Evolutionary conservation across 2,888 invertebrate species (phyloP), one percentile per base, ranked within the genome.

Genomic region (Lepidonotus clava): DNA sequence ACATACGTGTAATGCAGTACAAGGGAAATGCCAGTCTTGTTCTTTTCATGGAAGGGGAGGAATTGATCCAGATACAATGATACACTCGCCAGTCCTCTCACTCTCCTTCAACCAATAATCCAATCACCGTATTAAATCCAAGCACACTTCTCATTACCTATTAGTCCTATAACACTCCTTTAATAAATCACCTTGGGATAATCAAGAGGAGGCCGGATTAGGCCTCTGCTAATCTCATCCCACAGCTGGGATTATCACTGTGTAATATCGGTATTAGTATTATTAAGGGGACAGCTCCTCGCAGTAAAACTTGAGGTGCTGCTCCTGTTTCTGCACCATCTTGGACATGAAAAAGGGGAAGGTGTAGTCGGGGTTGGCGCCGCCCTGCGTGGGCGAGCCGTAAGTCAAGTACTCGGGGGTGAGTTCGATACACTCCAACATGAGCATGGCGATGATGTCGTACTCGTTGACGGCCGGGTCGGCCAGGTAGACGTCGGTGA

Each of bases 391-490:
- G 8, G 46, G 21, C 32, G 38, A 46, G 2, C 67, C 80, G 51
- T 85, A 85, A 76, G 41, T 40, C 28, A 88, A 86, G 53, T 88
- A 87, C 41, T 87, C 87, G 2, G 84, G 61, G 32, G 88, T 56
- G 32, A 51, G n/a, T 40, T 88, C 87, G 36, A 88, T 28, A 66
- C 88, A 88, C 56, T 88, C 88, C 51, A 87, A n/a, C 80, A 87
- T 67, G 56, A 88, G 71, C 53, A 85, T 40, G 28, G 86, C 41
- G 32, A 88, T 32, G 61, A 87, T 86, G 41, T 88, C 88, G 51
- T 87, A 88, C 11, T 84, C 71, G 71, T 40, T 84, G 41, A 36
- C 46, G 6, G 40, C 36, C 21, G 36, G 32, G 51, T 76, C 61
- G 2, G 38, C 11, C 24, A 32, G 21, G 53, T 86, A 88, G 11